A percentile compares a stretch with the other conserved stretches of the same genome.
Conservation (phyloP, 2,797 vertebrate genomes). For the Chloroceryle amazona region DNA sequence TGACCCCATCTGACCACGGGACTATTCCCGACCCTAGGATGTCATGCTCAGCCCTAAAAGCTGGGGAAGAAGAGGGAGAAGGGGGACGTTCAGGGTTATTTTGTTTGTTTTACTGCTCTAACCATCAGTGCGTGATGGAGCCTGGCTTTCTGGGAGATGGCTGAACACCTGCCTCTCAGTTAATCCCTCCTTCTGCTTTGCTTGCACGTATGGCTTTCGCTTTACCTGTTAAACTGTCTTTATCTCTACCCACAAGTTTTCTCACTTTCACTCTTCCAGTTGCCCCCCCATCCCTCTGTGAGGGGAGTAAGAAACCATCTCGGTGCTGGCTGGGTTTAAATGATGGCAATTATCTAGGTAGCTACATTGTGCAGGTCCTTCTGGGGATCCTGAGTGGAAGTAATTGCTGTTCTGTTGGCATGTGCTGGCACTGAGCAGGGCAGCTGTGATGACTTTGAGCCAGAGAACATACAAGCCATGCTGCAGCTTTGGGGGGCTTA, state of each 20-base stretch:
- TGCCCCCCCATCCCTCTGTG: fast-evolving
- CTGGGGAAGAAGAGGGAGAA: neutral
- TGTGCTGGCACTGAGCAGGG: neutral
- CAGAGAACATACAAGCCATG: neutral
- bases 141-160: neutral
- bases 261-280: neutral
- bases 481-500: neutral
- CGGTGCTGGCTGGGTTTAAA: fast-evolving
- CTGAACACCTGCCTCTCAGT: fast-evolving
- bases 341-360: neutral
- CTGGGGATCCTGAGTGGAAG: neutral
- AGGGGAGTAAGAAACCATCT: fast-evolving
- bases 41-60: fast-evolving
- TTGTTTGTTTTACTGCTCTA: neutral
- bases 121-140: fast-evolving
- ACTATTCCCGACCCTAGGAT: fast-evolving
- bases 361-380: neutral
- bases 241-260: neutral
- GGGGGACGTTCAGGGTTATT: fast-evolving
- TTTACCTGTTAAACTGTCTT: neutral
- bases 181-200: neutral
- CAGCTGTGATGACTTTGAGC: neutral
- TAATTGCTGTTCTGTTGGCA: neutral
- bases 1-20: neutral
- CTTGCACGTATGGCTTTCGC: fast-evolving